These are phyloP conservation scores for Riparia riparia DNA, from an alignment of 2,113 vertebrate species.

Conservation along the genomic window DNA sequence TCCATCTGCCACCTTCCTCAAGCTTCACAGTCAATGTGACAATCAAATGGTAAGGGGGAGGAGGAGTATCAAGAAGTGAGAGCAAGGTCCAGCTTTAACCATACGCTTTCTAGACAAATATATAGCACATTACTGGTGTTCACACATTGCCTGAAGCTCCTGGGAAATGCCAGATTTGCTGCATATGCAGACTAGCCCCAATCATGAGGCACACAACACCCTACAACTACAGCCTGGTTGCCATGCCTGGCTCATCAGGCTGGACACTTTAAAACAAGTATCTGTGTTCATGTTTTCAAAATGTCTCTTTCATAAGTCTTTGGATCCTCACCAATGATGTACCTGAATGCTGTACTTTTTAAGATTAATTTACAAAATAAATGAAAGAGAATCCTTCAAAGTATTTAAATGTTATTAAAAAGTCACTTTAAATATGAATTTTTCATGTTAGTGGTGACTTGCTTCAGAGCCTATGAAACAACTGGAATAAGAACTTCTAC, in stretches of 20 bases:
- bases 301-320: not conserved
- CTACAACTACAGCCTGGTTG: not conserved
- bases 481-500: not conserved
- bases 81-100: not conserved
- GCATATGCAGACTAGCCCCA: not conserved
- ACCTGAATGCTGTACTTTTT: not conserved
- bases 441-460: conserved; percentile 33
- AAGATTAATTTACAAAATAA: not conserved
- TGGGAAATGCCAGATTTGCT: not conserved
- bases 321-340: not conserved
- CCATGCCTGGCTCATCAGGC: not conserved
- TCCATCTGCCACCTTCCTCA: not conserved
- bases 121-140: fast-evolving
- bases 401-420: not conserved
- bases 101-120: fast-evolving
- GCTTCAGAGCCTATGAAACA: not conserved
- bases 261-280: not conserved
- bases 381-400: not conserved
- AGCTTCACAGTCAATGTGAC: not conserved
- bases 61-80: not conserved
- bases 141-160: fast-evolving
- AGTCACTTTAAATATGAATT: conserved; percentile 1
- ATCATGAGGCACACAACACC: not conserved
- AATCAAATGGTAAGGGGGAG: not conserved
- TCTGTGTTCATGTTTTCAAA: not conserved